Conservation (phyloP, 2,797 vertebrate genomes). For the Gouania willdenowi region DNA sequence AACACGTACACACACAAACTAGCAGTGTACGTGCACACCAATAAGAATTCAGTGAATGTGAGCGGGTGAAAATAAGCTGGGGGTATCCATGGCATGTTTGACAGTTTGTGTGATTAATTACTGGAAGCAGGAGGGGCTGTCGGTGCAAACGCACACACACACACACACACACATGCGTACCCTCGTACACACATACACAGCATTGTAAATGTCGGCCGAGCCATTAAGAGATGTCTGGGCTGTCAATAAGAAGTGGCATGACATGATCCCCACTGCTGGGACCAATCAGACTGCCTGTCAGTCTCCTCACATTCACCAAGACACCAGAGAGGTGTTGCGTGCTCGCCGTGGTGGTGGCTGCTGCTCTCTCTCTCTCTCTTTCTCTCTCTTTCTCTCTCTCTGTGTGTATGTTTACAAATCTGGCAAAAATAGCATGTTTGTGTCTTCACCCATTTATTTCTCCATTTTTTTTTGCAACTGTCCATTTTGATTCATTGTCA, state of each 20-base stretch:
- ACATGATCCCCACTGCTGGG: constrained; percentile 69
- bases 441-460: too few species aligned
- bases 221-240: constrained; percentile 57
- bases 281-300: constrained; percentile 71
- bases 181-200: constrained; percentile 4
- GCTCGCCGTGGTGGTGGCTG: not conserved
- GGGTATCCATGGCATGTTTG: constrained; percentile 18
- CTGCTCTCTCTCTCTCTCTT: constrained; percentile 3
- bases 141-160: constrained; percentile 12
- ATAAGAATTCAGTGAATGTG: not conserved
- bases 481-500: constrained; percentile 9
- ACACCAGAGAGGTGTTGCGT: constrained; percentile 27
- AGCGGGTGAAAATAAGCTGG: not conserved
- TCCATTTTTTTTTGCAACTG: constrained; percentile 3
- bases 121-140: constrained; percentile 27
- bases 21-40: constrained; percentile 1
- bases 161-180: constrained; percentile 15
- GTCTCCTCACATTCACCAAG: constrained; percentile 39
- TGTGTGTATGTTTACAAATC: constrained; percentile 28
- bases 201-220: constrained; percentile 43
- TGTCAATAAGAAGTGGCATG: constrained; percentile 71
- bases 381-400: not conserved
- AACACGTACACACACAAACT: constrained; percentile 9
- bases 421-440: constrained; percentile 3
- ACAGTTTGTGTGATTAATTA: constrained; percentile 71